Evolutionary conservation across 2,797 vertebrate species (phyloP).

Genomic region (Knipowitschia caucasica): DNA sequence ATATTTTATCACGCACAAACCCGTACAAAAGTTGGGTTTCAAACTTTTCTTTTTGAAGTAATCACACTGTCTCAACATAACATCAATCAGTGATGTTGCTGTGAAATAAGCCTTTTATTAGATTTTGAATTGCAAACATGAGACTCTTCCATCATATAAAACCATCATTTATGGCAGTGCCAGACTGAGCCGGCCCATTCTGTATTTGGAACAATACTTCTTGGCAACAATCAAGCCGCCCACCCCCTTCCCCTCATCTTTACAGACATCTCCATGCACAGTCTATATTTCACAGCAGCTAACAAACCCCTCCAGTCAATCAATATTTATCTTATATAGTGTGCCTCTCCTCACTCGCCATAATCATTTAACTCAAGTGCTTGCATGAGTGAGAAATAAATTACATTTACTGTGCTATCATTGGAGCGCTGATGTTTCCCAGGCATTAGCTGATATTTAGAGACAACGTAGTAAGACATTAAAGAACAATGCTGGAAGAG

Average conservation of each 20-base stretch:
- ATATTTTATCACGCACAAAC: no score
- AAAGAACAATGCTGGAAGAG: constrained; percentile 71
- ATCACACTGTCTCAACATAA: not conserved
- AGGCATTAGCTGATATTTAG: constrained; percentile 73
- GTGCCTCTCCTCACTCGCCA: constrained; percentile 60
- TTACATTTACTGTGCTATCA: constrained; percentile 74
- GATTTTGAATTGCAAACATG: not conserved
- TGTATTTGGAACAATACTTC: constrained; percentile 54
- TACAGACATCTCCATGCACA: constrained; percentile 43
- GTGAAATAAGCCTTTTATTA: constrained; percentile 1
- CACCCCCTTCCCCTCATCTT: constrained; percentile 33
- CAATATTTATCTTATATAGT: constrained; percentile 76
- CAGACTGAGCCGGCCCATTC: constrained; percentile 32
- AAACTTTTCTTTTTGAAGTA: not conserved
- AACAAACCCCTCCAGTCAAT: constrained; percentile 70
- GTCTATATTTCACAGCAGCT: constrained; percentile 56
- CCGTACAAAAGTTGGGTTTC: not conserved
- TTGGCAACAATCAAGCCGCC: constrained; percentile 39
- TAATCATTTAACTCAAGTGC: constrained; percentile 74
- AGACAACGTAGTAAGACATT: constrained; percentile 70
- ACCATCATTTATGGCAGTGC: constrained; percentile 41
- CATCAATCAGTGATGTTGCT: not conserved
- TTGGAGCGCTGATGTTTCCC: constrained; percentile 69
- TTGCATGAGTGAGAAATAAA: constrained; percentile 76
- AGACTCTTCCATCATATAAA: constrained; percentile 39